Percentiles rank a stretch among this genome's conserved stretches.
Conservation (phyloP, 2,888 invertebrate species). For the Zhuqinia jingwanae region DNA sequence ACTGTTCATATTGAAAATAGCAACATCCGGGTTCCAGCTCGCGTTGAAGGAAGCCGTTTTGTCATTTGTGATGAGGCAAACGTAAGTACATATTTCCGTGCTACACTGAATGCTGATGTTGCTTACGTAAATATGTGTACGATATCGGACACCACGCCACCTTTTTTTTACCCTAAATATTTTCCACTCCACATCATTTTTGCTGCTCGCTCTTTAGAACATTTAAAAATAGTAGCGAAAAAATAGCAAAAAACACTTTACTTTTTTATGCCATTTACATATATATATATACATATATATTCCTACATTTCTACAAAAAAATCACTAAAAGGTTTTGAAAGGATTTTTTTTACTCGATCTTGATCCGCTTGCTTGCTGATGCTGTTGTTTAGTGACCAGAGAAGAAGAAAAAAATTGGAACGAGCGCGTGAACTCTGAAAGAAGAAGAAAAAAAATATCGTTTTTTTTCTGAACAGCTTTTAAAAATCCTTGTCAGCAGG, state of each 20-base stretch:
- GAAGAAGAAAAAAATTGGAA: background rate
- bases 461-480: constrained; percentile 31
- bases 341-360: background rate
- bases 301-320: too few species aligned
- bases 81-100: too few species aligned
- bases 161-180: background rate
- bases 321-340: too few species aligned
- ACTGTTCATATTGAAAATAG: constrained; percentile 94
- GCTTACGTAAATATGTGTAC: background rate
- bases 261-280: constrained; percentile 13
- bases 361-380: background rate
- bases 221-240: too few species aligned
- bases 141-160: background rate
- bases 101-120: too few species aligned
- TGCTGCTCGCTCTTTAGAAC: too few species aligned
- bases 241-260: too few species aligned
- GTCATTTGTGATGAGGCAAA: constrained; percentile 96
- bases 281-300: too few species aligned
- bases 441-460: background rate
- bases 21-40: constrained; percentile 92
- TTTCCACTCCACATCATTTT: background rate
- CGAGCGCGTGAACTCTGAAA: background rate
- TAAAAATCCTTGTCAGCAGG: constrained; percentile 58
- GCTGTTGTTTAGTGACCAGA: too few species aligned
- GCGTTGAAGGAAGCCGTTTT: constrained; percentile 89